These are phyloP conservation scores for Yponomeuta cagnagella DNA, from an alignment of 2,888 invertebrate species.

Conservation along the genomic window DNA sequence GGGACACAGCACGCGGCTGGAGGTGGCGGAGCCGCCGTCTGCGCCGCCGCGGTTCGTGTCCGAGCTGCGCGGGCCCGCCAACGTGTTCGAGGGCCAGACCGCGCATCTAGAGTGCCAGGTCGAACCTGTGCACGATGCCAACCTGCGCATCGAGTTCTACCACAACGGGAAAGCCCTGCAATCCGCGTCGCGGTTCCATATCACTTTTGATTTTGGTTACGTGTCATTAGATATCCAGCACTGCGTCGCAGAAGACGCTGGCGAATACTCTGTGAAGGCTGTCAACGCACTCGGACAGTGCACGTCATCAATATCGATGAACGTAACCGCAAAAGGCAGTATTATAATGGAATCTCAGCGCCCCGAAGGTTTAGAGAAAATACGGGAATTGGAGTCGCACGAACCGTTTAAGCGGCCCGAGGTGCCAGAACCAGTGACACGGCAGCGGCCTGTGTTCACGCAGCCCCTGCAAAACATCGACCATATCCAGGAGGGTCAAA, in stretches of 20 bases:
- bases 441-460: slow-evolving; percentile 95
- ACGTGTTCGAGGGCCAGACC: slow-evolving; percentile 92
- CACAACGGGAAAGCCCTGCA: slow-evolving; percentile 94
- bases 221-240: slow-evolving; percentile 96
- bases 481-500: slow-evolving; percentile 89
- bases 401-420: slow-evolving; percentile 87
- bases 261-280: slow-evolving; percentile 94
- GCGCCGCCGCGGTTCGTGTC: slow-evolving; percentile 90
- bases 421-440: slow-evolving; percentile 86
- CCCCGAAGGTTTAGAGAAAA: slow-evolving; percentile 96
- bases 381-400: slow-evolving; percentile 88
- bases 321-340: slow-evolving; percentile 87
- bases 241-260: slow-evolving; percentile 95
- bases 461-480: slow-evolving; percentile 95
- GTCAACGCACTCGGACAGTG: slow-evolving; percentile 94
- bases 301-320: slow-evolving; percentile 86
- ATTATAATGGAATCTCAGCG: slow-evolving; percentile 93
- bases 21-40: slow-evolving; percentile 87
- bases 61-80: slow-evolving; percentile 89
- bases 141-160: slow-evolving; percentile 91
- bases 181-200: slow-evolving; percentile 93
- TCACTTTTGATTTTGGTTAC: slow-evolving; percentile 98
- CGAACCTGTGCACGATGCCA: slow-evolving; percentile 92
- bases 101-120: slow-evolving; percentile 97
- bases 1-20: slow-evolving; percentile 85